phyloP scores from a whole-genome alignment of 2,888 invertebrate species.

The Ypsolopha scabrella region DNA sequence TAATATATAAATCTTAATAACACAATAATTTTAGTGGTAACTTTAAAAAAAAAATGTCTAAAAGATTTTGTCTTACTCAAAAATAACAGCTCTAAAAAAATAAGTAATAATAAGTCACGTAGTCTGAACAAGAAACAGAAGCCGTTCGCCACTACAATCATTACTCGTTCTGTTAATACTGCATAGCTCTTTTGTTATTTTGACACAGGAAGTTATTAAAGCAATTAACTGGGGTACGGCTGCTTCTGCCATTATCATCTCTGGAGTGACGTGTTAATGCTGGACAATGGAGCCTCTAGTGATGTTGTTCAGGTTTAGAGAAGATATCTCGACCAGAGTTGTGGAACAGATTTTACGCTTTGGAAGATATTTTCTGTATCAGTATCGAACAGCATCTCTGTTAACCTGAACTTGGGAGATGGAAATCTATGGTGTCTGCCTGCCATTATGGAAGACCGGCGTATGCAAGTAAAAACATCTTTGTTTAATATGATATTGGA shows the following conservation, averaged over 20 bases:
- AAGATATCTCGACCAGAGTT: background rate
- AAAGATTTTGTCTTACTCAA: too few species aligned
- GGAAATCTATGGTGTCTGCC: too few species aligned
- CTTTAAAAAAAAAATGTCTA: too few species aligned
- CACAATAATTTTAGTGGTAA: too few species aligned
- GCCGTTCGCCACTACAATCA: conserved; percentile 40
- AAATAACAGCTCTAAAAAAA: background rate
- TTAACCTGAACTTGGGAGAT: too few species aligned
- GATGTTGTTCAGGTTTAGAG: conserved; percentile 20
- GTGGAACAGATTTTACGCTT: background rate
- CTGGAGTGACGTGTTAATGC: conserved; percentile 67
- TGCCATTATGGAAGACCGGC: too few species aligned
- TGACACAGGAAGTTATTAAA: conserved; percentile 72
- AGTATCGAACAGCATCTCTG: too few species aligned
- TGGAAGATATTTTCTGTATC: too few species aligned
- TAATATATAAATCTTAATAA: too few species aligned
- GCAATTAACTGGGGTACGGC: conserved; percentile 67
- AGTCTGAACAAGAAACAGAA: conserved; percentile 31
- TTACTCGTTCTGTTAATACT: conserved; percentile 58
- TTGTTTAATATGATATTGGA: too few species aligned
- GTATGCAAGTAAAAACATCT: too few species aligned
- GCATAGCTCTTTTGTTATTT: conserved; percentile 67
- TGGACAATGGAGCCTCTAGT: conserved; percentile 29
- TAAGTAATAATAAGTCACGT: background rate
- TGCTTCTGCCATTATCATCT: conserved; percentile 63